These are phyloP conservation scores for Caenorhabditis latens DNA, from an alignment of 1,140 invertebrate genomes.

Conservation along the genomic window DNA sequence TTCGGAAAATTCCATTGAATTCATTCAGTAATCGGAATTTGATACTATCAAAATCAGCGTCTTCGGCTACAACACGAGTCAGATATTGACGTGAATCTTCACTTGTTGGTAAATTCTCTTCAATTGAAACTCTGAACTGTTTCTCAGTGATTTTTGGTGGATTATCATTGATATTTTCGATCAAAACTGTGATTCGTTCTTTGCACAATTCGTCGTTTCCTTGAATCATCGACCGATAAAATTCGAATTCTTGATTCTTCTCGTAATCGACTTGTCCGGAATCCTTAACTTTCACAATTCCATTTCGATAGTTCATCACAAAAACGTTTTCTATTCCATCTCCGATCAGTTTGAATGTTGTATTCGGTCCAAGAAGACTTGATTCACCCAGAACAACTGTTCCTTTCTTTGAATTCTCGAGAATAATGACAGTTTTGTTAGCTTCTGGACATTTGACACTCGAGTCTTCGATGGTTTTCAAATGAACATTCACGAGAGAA, in stretches of 20 bases:
- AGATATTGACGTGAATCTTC: constrained; percentile 81
- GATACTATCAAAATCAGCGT: constrained; percentile 35
- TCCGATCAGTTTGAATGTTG: constrained; percentile 4
- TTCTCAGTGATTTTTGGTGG: not conserved
- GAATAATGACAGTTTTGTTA: constrained; percentile 17
- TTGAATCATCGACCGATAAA: not conserved
- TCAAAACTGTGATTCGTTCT: not conserved
- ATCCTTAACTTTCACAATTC: constrained; percentile 13
- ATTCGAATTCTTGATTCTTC: constrained; percentile 18
- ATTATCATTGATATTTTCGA: constrained; percentile 33
- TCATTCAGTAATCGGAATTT: constrained; percentile 39
- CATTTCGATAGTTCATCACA: constrained; percentile 27
- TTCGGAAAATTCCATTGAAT: constrained; percentile 48
- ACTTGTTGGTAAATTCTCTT: constrained; percentile 89
- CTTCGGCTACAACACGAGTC: constrained; percentile 58
- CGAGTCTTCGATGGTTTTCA: not conserved
- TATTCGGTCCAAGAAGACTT: constrained; percentile 5
- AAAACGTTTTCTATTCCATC: not conserved
- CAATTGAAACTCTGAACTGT: constrained; percentile 83
- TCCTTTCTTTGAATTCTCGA: constrained; percentile 20
- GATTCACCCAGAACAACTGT: constrained; percentile 6
- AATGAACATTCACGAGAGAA: not conserved
- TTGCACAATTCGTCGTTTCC: not conserved
- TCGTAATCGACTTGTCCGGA: constrained; percentile 13
- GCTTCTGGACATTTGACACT: not conserved